These are phyloP conservation scores for Trichechus manatus DNA, from an alignment of 2,113 vertebrate genomes.

Conservation along the genomic window DNA sequence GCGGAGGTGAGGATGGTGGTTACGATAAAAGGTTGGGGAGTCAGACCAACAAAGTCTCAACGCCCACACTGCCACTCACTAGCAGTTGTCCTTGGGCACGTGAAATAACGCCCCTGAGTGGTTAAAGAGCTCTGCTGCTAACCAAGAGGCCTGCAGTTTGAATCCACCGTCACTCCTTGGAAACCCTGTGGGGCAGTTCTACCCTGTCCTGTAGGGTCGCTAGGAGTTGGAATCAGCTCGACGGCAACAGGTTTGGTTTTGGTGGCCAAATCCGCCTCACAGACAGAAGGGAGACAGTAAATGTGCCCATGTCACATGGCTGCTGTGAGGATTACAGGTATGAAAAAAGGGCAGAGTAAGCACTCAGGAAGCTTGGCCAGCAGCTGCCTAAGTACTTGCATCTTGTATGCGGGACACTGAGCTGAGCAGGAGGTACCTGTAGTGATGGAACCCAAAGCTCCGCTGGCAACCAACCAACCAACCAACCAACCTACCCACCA, in stretches of 20 bases:
- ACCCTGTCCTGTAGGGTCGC: too few relatives aligned
- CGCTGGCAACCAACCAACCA: not conserved
- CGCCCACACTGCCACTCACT: not conserved
- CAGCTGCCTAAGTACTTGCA: not conserved
- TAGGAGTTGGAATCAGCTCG: too few relatives aligned
- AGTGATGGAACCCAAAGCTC: not conserved
- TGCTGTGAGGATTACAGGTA: not conserved
- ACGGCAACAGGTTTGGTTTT: too few relatives aligned
- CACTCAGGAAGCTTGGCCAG: not conserved
- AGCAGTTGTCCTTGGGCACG: not conserved
- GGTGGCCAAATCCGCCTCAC: not conserved
- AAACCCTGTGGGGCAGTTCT: too few relatives aligned
- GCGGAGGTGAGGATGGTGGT: not conserved
- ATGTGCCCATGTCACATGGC: not conserved
- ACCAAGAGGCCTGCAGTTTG: too few relatives aligned
- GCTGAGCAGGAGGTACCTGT: not conserved
- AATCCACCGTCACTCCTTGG: too few relatives aligned
- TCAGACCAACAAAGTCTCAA: not conserved
- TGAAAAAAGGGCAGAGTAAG: not conserved
- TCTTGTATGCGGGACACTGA: not conserved
- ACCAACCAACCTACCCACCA: not conserved
- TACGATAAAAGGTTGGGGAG: not conserved
- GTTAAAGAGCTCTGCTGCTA: too few relatives aligned
- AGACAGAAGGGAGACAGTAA: not conserved
- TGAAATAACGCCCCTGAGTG: not conserved